Conservation (phyloP, 2,113 vertebrate genomes). For the Syrmaticus mikado region DNA sequence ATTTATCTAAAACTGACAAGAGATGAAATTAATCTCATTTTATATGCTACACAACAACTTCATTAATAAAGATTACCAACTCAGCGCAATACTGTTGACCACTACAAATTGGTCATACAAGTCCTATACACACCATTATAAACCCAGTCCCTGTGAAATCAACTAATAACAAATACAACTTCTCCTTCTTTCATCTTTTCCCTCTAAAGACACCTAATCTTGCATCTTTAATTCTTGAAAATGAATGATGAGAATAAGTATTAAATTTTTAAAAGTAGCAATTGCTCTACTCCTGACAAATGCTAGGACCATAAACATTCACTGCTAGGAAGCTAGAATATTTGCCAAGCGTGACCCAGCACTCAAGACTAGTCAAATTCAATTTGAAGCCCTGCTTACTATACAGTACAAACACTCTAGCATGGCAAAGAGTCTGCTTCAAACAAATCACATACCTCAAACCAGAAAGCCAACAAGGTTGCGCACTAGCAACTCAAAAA, state of each 20-base stretch:
- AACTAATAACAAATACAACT: neutral
- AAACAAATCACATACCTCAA: neutral
- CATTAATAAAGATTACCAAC: neutral
- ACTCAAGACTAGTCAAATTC: neutral
- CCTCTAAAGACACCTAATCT: neutral
- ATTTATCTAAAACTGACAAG: neutral
- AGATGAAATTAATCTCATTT: neutral
- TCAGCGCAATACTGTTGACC: neutral
- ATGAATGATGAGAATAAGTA: accelerated
- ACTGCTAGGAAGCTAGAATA: neutral
- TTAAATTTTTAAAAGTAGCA: neutral
- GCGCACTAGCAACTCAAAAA: neutral
- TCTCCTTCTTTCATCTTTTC: neutral
- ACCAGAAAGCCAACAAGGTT: neutral
- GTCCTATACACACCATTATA: neutral
- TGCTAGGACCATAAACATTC: neutral
- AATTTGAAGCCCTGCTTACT: neutral
- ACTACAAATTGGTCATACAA: neutral
- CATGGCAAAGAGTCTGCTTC: neutral
- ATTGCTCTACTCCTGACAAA: neutral
- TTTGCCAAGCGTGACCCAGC: neutral
- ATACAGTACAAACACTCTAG: neutral
- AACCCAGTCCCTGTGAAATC: neutral
- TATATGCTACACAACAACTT: neutral
- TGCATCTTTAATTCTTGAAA: neutral